A percentile compares a stretch with the other conserved stretches of the same genome.
phyloP scores from a whole-genome alignment of 2,888 invertebrate genomes.

The Lasioglossum pauxillum region DNA sequence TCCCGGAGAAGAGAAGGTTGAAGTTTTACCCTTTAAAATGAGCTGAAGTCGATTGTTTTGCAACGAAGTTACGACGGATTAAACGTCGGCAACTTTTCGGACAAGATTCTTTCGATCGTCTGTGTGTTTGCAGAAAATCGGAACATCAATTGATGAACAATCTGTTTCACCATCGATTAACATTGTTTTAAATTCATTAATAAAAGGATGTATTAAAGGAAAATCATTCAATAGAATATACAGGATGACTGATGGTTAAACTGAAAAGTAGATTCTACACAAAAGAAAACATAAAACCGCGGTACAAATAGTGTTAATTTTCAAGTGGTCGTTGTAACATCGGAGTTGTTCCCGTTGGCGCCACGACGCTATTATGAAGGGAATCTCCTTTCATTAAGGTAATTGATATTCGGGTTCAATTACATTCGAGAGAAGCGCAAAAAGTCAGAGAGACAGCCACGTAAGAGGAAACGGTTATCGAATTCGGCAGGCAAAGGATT shows the following conservation, averaged over 20 bases:
- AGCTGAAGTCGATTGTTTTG: not conserved
- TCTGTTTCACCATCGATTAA: not conserved
- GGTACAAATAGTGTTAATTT: not conserved
- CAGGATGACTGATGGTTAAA: no score
- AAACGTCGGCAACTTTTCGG: not conserved
- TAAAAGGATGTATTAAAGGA: no score
- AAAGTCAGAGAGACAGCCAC: constrained; percentile 14
- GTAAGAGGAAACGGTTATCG: constrained; percentile 24
- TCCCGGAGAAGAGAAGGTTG: not conserved
- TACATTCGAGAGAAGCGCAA: constrained; percentile 15
- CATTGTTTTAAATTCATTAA: not conserved
- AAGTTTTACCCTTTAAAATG: not conserved
- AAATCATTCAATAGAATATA: no score
- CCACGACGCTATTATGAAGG: not conserved
- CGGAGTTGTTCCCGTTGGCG: not conserved
- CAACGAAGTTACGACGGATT: not conserved
- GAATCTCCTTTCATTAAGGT: not conserved
- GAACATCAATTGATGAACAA: not conserved
- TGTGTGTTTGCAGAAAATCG: not conserved
- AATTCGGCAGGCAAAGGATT: constrained; percentile 29
- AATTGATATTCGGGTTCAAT: not conserved
- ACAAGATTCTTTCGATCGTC: not conserved
- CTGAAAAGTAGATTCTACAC: not conserved
- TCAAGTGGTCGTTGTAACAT: not conserved
- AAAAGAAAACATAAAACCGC: not conserved